Percentiles rank a stretch among this genome's conserved stretches.
Evolutionary conservation across 1,140 invertebrate species (phyloP).

Genomic region (Akabosia matsudoensis): DNA sequence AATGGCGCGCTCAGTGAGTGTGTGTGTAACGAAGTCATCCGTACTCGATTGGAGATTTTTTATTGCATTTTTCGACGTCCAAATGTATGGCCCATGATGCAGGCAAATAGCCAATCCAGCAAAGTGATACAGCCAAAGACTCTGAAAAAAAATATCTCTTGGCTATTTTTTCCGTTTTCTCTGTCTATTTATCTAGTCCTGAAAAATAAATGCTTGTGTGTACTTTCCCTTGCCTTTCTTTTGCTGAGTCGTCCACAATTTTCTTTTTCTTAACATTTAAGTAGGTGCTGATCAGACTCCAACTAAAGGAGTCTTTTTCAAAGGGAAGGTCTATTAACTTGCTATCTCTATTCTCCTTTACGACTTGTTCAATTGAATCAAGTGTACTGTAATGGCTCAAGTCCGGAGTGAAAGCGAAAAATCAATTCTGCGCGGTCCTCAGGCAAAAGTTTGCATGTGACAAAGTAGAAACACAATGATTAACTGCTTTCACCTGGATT

Average conservation of each 20-base stretch:
- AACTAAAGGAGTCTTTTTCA: no score
- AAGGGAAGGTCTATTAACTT: no score
- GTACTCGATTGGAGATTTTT: slow-evolving; percentile 12
- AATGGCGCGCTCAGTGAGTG: no score
- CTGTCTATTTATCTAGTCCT: not conserved
- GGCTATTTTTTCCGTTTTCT: not conserved
- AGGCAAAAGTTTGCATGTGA: no score
- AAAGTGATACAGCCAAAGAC: not conserved
- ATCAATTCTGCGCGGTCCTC: no score
- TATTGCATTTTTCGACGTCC: slow-evolving; percentile 4
- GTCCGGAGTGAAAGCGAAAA: no score
- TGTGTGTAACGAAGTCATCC: slow-evolving; percentile 7
- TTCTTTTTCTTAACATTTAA: not conserved
- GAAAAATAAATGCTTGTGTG: not conserved
- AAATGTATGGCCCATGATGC: slow-evolving; percentile 1
- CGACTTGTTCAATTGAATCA: no score
- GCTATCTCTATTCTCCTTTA: no score
- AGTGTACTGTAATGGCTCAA: no score
- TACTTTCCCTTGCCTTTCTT: not conserved
- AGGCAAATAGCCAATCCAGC: slow-evolving; percentile 11
- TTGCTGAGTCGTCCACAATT: not conserved
- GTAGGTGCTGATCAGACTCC: not conserved
- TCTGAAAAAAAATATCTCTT: not conserved
- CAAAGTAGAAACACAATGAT: no score
- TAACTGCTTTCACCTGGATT: no score